phyloP scores from a whole-genome alignment of 1,140 invertebrate species.

The Solenopsis invicta region DNA sequence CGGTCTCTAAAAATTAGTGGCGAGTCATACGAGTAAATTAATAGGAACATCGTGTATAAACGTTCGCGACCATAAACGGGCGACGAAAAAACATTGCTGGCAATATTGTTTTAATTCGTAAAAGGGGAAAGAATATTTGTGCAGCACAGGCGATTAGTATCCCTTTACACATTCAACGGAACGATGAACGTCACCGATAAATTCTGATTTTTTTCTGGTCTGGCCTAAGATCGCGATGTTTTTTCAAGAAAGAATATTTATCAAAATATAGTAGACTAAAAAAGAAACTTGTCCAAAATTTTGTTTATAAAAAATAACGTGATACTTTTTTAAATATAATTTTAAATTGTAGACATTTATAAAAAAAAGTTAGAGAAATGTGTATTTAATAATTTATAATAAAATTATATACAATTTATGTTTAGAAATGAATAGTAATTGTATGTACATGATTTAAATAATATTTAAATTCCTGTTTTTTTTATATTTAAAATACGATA shows the following conservation, averaged over 20 bases:
- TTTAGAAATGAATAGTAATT: neutral
- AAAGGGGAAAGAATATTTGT: constrained; percentile 37
- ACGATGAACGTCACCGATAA: constrained; percentile 12
- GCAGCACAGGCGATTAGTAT: constrained; percentile 5
- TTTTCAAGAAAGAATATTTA: neutral
- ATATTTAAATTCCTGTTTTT: neutral
- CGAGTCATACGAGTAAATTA: constrained; percentile 3
- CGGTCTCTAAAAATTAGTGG: constrained; percentile 23
- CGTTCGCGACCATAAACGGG: constrained; percentile 10
- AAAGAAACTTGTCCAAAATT: neutral
- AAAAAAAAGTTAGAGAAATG: neutral
- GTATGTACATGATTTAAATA: neutral
- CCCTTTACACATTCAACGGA: neutral
- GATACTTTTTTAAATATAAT: neutral
- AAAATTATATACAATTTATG: neutral
- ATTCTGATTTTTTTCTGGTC: constrained; percentile 13
- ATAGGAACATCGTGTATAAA: constrained; percentile 11
- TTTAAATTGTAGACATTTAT: neutral
- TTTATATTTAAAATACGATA: neutral
- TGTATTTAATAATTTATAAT: constrained; percentile 6
- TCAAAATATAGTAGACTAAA: neutral
- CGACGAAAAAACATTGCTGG: constrained; percentile 34
- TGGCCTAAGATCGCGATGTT: neutral
- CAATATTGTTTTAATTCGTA: constrained; percentile 46
- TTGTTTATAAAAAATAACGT: neutral